A percentile compares a stretch with the other conserved stretches of the same genome.
Evolutionary conservation across 2,888 invertebrate species (phyloP).

Genomic region (Machimus rusticus): DNA sequence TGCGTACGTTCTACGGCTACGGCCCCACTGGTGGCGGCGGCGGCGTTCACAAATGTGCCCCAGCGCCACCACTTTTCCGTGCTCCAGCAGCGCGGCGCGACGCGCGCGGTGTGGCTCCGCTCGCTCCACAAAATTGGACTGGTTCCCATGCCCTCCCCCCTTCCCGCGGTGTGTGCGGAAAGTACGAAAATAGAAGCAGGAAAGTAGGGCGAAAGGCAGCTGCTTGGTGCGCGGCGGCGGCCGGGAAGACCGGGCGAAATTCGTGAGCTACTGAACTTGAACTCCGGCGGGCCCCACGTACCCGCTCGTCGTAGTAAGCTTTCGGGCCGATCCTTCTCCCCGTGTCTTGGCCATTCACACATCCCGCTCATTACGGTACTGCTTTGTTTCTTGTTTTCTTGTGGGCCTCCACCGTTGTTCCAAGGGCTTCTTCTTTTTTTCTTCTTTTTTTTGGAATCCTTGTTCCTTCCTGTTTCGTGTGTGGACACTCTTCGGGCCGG

Average conservation of each 20-base stretch:
- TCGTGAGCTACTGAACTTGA: conserved; percentile 46
- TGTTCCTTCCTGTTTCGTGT: conserved; percentile 12
- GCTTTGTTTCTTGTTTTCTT: conserved; percentile 9
- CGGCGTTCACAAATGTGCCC: background rate
- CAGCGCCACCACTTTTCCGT: background rate
- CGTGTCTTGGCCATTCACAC: conserved; percentile 19
- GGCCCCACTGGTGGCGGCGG: background rate
- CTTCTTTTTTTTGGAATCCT: background rate
- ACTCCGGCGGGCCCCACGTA: conserved; percentile 30
- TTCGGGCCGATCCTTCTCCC: background rate
- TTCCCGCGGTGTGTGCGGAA: conserved; percentile 19
- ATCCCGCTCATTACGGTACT: background rate
- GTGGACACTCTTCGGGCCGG: background rate
- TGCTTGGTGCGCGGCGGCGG: background rate
- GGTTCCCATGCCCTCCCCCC: background rate
- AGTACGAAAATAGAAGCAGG: conserved; percentile 46
- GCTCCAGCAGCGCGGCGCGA: background rate
- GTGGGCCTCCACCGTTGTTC: background rate
- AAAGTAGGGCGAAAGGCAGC: conserved; percentile 45
- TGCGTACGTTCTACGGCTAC: background rate
- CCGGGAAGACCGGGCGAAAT: conserved; percentile 19
- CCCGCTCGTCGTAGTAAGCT: background rate
- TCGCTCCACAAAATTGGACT: background rate
- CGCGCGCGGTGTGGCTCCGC: background rate
- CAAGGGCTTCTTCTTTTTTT: background rate